A percentile compares a stretch with the other conserved stretches of the same genome.
These are phyloP conservation scores for Coptotermes formosanus DNA, from an alignment of 1,140 invertebrate species.

Conservation along the genomic window DNA sequence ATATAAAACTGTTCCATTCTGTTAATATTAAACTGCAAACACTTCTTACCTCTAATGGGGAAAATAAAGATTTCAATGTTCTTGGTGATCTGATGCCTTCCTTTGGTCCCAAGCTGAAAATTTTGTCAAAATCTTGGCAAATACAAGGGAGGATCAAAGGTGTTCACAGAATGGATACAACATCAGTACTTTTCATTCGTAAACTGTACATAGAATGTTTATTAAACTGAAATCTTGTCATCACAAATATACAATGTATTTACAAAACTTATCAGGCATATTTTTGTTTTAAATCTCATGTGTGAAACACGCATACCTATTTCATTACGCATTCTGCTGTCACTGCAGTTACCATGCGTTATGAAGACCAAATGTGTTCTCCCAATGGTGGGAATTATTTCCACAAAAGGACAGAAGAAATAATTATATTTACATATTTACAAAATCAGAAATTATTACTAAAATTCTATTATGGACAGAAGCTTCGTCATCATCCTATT, in stretches of 20 bases:
- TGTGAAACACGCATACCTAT: background rate
- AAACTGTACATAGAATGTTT: conserved; percentile 5
- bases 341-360: background rate
- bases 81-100: no score
- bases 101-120: no score
- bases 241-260: conserved; percentile 10
- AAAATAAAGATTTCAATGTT: no score
- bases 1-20: no score
- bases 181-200: background rate
- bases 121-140: no score
- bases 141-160: no score
- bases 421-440: background rate
- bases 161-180: no score
- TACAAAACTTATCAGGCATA: conserved; percentile 2
- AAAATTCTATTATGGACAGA: background rate
- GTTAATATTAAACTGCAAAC: no score
- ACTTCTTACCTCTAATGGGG: no score
- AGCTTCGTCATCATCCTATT: background rate
- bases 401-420: background rate
- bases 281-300: background rate
- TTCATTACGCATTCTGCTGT: background rate
- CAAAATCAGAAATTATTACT: background rate
- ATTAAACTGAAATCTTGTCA: background rate
- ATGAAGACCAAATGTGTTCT: no score
- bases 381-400: background rate